Conservation (phyloP, 1,140 invertebrate genomes). For the Pseudomyrmex pallidus region DNA sequence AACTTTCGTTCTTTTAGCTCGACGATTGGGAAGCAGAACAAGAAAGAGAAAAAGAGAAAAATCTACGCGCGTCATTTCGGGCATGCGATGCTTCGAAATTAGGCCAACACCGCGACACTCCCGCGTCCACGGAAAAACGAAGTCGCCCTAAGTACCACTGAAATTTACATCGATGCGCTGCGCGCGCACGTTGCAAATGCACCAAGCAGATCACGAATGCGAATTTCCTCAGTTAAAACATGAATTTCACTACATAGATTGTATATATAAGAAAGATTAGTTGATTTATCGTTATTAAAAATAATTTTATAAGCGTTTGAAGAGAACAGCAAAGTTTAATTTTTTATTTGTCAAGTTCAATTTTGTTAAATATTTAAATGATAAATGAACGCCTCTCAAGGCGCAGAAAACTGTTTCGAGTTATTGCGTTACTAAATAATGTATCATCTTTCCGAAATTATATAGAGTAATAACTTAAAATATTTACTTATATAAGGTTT, state of each 20-base stretch:
- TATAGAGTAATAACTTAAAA: no score
- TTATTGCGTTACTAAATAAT: no score
- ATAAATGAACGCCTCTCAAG: background rate
- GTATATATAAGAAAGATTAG: conserved; percentile 8
- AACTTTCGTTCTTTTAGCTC: conserved; percentile 41
- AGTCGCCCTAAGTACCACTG: conserved; percentile 37
- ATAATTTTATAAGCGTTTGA: background rate
- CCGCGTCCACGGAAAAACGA: conserved; percentile 1
- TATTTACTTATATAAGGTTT: no score
- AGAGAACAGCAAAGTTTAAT: conserved; percentile 13
- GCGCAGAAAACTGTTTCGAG: background rate
- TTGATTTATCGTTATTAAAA: conserved; percentile 34
- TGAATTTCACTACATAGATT: conserved; percentile 6
- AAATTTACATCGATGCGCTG: conserved; percentile 59
- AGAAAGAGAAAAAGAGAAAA: background rate
- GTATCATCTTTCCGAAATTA: no score
- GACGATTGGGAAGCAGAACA: background rate
- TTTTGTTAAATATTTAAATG: background rate
- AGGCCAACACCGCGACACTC: conserved; percentile 22
- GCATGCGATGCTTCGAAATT: conserved; percentile 49
- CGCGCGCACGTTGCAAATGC: conserved; percentile 58
- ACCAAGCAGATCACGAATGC: conserved; percentile 39
- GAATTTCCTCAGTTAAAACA: conserved; percentile 44
- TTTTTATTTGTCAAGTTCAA: background rate
- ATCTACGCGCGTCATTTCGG: conserved; percentile 49